These are phyloP conservation scores for Craniophora ligustri DNA, from an alignment of 2,888 invertebrate genomes.

Conservation along the genomic window DNA sequence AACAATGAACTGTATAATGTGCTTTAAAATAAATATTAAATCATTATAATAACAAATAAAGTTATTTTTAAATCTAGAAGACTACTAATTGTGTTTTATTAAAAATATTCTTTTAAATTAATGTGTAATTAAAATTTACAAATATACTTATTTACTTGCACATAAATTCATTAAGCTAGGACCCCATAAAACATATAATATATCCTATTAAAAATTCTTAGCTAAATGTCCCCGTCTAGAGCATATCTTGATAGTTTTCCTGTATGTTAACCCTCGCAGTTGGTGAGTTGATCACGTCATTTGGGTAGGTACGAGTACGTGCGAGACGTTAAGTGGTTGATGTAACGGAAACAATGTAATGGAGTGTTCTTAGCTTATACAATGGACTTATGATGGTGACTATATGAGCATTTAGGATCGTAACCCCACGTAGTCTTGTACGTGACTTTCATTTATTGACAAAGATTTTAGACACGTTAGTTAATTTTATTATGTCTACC, in stretches of 20 bases:
- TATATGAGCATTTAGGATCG: conserved; percentile 12
- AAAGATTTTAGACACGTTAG: no score
- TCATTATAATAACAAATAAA: no score
- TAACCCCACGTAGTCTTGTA: conserved; percentile 30
- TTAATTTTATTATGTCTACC: no score
- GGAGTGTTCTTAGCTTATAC: conserved; percentile 38
- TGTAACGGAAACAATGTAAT: conserved; percentile 64
- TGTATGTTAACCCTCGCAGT: conserved; percentile 18
- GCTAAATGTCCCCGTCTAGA: background rate
- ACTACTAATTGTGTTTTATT: no score
- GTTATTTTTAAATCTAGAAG: no score
- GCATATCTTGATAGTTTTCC: conserved; percentile 3
- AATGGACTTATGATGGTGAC: background rate
- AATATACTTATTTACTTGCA: background rate
- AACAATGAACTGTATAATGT: no score
- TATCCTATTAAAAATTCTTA: no score
- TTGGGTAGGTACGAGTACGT: conserved; percentile 36
- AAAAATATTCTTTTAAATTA: no score
- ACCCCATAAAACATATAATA: no score
- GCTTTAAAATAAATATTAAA: no score
- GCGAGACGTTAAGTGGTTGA: conserved; percentile 65
- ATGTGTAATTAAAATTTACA: background rate
- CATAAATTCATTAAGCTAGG: no score
- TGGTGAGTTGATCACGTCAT: conserved; percentile 55
- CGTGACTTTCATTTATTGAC: no score